Evolutionary conservation across 2,797 vertebrate genomes (phyloP).

Genomic region (Tinamus major): DNA sequence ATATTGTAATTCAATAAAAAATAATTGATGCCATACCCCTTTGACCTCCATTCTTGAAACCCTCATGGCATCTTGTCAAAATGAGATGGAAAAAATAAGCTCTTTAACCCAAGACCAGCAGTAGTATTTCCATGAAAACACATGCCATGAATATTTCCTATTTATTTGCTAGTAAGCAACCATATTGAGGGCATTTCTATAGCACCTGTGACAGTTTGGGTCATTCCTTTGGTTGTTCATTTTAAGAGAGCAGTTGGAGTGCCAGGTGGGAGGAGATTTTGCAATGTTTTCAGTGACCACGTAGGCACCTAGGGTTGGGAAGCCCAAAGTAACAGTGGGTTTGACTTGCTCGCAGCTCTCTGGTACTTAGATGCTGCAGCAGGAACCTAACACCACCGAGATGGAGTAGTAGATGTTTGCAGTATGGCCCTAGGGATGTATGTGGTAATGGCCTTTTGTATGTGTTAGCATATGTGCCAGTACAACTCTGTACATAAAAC

Average conservation of each 20-base stretch:
- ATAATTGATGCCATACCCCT: fast-evolving
- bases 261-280: neutral
- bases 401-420: neutral
- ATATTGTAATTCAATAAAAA: neutral
- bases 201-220: neutral
- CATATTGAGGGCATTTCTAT: neutral
- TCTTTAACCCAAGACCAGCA: neutral
- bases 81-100: neutral
- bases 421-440: neutral
- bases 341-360: neutral
- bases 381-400: neutral
- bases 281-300: neutral
- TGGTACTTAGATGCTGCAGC: neutral
- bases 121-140: neutral
- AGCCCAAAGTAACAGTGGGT: neutral
- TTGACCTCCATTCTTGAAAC: neutral
- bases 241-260: neutral
- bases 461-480: neutral
- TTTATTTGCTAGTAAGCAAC: neutral
- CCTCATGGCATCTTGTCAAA: neutral
- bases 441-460: neutral
- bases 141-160: neutral
- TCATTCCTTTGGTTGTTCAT: neutral
- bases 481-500: neutral
- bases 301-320: neutral